Evolutionary conservation across 2,888 invertebrate species (phyloP), one percentile per base, ranked within the genome.

Genomic region (Erebia ligea): DNA sequence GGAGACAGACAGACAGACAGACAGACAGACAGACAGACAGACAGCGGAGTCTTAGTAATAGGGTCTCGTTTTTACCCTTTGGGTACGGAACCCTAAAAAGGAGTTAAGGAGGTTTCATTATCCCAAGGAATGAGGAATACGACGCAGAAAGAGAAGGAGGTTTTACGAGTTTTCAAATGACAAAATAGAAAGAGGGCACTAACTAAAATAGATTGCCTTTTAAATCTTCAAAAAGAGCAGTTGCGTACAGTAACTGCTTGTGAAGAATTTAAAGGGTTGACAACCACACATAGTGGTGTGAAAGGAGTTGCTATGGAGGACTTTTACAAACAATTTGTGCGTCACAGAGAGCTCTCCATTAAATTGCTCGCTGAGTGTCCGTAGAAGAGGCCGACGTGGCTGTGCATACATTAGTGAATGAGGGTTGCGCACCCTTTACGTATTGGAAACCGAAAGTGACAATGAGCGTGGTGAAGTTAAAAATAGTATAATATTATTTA

Each of bases 321-420:
- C 82, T 84, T 87, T 88, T 85, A 82, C 82, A 85, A 85, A 87
- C 86, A 89, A 89, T 88, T 87, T 87, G 80, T 80, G 81, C 78
- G 79, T 80, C 77, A 79, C 78, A 76, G 76, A 89, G 87, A 80
- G 84, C 82, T 80, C 87, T 90, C 83, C 82, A 86, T 88, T 87
- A 86, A 84, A 87, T 84, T 87, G 86, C 84, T 87, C 86, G 84
- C 82, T 84, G 82, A 82, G 83, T 84, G 82, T 82, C 83, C 82
- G 78, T 78, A 80, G 58, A 71, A 78, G 78, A 80, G 62, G 73
- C 76, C 76, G 82, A 81, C 86, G 83, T 87, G 88, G 85, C 86
- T 84, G 80, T 81, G 85, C 88, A 89, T 87, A 87, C 86, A 88
- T 88, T 86, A 88, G 77, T 77, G 79, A 74, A 66, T 75, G 82